Evolutionary conservation across 2,113 vertebrate species (phyloP), one percentile per base, ranked within the genome.

Genomic region (Piprites chloris): DNA sequence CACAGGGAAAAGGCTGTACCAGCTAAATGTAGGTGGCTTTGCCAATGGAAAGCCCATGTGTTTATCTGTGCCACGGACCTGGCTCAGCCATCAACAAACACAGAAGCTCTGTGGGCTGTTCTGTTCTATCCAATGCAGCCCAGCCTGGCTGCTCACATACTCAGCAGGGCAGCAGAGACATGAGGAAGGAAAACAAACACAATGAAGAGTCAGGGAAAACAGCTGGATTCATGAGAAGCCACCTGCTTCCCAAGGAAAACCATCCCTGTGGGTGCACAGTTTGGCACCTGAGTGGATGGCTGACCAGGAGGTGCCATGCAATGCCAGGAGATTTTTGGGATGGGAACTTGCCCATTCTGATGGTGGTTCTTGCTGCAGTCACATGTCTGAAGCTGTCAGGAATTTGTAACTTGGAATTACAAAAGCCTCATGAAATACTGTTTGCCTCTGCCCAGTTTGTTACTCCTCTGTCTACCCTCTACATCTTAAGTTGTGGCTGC

Each of bases 121-220:
- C 52, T 63, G n/a, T 15, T 78, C 46, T 5, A 11, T 27, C 6
- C 52, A 20, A 61, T 2, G 14, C 65, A 75, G 92, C 63, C 39
- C 50, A 22, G 63, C 3, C 8, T 26, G 6, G n/a, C 27, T 81
- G 47, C 76, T 50, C 76, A 41, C 0, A 0, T 1, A 42, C 11
- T 33, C 55, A 20, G 42, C 65, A 76, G 28, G 32, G 7, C 9
- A 77, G 26, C 0, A 62, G 63, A 55, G 24, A 13, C 41, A 7
- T 5, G 12, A 10, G 44, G 5, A 26, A 33, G 11, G 63, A 65
- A 52, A 82, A 49, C 12, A 61, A 71, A 63, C 20, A 50, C 41
- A 65, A 9, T 1, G 4, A 28, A 9, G 46, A 58, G 46, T 15
- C 35, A 53, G 41, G 53, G 65, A 35, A 46, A 77, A 30, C 30